Evolutionary conservation across 2,888 invertebrate genomes (phyloP).

Genomic region (Poecilus cupreus): DNA sequence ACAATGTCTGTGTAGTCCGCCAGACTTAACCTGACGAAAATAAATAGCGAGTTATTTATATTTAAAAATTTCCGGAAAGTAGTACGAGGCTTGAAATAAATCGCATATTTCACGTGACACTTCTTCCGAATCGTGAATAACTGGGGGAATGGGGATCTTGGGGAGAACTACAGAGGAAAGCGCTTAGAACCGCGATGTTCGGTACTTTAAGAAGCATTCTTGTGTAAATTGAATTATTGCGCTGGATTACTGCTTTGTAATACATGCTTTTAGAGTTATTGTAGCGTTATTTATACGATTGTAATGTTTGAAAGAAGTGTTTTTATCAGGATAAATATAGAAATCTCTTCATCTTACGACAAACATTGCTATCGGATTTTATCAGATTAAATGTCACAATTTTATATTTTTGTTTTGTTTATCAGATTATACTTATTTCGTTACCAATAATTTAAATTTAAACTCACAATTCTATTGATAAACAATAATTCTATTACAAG

Average conservation of each 20-base stretch:
- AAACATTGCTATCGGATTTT: not conserved
- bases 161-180: too few species aligned
- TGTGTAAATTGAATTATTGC: not conserved
- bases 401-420: not conserved
- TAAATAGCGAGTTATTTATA: slow-evolving; percentile 24
- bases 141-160: not conserved
- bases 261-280: not conserved
- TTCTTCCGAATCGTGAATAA: slow-evolving; percentile 35
- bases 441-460: too few species aligned
- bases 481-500: too few species aligned
- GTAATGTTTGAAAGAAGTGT: not conserved
- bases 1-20: not conserved
- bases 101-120: slow-evolving; percentile 34
- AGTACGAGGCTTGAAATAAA: slow-evolving; percentile 40
- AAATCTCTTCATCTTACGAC: not conserved
- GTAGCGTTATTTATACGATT: not conserved
- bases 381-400: not conserved
- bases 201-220: not conserved
- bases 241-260: not conserved
- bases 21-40: not conserved
- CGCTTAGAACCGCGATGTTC: not conserved
- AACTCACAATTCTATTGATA: too few species aligned
- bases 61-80: slow-evolving; percentile 47
- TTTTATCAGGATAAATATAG: not conserved
- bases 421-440: too few species aligned